Evolutionary conservation across 2,797 vertebrate genomes (phyloP).

Genomic region (Bradypodion pumilum): DNA sequence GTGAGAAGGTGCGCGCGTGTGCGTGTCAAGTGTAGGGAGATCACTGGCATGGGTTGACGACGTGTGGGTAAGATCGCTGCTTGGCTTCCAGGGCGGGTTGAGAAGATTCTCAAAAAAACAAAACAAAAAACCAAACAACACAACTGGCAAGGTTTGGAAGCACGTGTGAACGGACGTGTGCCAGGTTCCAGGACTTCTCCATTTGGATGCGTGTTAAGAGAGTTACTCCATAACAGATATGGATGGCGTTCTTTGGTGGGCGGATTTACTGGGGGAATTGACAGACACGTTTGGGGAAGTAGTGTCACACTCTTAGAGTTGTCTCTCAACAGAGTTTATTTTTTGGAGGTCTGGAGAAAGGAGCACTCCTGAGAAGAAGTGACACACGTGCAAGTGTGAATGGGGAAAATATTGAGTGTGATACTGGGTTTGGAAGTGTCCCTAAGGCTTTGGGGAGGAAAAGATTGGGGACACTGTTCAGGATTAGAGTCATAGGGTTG

Average conservation of each 20-base stretch:
- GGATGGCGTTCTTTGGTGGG: background rate
- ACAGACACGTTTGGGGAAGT: background rate
- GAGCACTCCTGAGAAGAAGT: background rate
- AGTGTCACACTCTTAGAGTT: background rate
- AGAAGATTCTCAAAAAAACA: background rate
- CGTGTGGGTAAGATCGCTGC: background rate
- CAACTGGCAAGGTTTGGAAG: background rate
- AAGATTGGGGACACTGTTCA: background rate
- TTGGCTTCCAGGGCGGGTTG: background rate
- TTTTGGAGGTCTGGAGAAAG: too few species aligned
- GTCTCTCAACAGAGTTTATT: background rate
- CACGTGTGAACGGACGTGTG: background rate
- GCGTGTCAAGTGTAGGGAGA: background rate
- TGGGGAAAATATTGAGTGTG: background rate
- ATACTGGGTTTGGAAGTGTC: background rate
- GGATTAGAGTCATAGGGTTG: background rate
- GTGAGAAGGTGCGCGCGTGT: background rate
- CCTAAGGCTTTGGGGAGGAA: background rate
- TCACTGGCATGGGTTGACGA: too few species aligned
- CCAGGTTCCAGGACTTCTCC: background rate
- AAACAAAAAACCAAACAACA: too few species aligned
- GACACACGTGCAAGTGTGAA: background rate
- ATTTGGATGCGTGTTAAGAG: too few species aligned
- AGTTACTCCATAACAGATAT: background rate
- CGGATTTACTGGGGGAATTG: background rate